Percentiles rank a stretch among this genome's conserved stretches.
Evolutionary conservation across 2,888 invertebrate species (phyloP).

Genomic region (Drosophila quinaria): DNA sequence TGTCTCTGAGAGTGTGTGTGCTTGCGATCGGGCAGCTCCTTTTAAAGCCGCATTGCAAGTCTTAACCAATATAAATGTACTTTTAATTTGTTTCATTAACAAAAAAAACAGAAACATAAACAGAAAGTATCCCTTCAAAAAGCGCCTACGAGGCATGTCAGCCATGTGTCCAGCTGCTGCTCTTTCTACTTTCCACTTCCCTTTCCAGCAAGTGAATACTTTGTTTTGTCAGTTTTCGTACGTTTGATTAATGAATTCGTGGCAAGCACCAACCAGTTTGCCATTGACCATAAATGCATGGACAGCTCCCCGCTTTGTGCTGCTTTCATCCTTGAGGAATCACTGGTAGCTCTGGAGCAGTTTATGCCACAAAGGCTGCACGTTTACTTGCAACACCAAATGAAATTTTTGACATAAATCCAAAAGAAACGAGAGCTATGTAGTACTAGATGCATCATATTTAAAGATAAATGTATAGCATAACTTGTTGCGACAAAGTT

Average conservation of each 20-base stretch:
- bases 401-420: conserved; percentile 39
- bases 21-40: conserved; percentile 23
- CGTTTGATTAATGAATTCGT: conserved; percentile 80
- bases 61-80: conserved; percentile 85
- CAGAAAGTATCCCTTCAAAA: conserved; percentile 12
- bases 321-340: conserved; percentile 38
- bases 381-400: conserved; percentile 27
- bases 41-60: conserved; percentile 48
- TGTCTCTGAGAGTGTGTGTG: conserved; percentile 21
- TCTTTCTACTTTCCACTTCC: conserved; percentile 6
- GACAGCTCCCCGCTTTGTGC: conserved; percentile 15
- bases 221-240: conserved; percentile 49
- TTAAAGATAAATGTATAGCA: conserved; percentile 29
- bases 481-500: conserved; percentile 6
- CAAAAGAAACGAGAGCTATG: background rate
- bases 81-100: conserved; percentile 84
- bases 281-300: conserved; percentile 27
- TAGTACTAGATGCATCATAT: background rate
- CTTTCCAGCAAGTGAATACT: conserved; percentile 34
- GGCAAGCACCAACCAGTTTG: background rate
- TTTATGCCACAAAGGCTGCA: conserved; percentile 41
- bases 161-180: conserved; percentile 27
- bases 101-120: background rate
- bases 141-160: conserved; percentile 18
- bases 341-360: conserved; percentile 31